Evolutionary conservation across 2,888 invertebrate species (phyloP), one percentile per base, ranked within the genome.

Genomic region (Drosophila nr. fundita): DNA sequence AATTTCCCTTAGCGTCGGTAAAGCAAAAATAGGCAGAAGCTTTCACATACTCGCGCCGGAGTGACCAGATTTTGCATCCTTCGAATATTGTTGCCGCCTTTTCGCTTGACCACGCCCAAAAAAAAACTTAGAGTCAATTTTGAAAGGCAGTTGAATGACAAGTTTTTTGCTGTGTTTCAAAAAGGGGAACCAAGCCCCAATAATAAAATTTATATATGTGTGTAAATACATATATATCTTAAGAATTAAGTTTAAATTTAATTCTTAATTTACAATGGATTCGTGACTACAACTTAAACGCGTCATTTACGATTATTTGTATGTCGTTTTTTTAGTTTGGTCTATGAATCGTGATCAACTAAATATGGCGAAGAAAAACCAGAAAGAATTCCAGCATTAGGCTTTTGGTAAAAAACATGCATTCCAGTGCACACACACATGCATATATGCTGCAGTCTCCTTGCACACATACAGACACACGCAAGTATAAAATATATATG

Each of bases 281-380:
- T 45, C 42, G 45, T 15, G 13, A 24, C 8, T 15, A 24, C 45
- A 45, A 24, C 15, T 45, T 13, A 21, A 45, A 45, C 21, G 42
- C 21, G 13, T 21, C 21, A 13, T 21, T 45, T 45, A 21, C 21
- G 2, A 34, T 36, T 48, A 48, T 29, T 36, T 27, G 18, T 48
- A 18, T 11, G 13, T 21, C 18, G 4, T 50, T 10, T 55, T 34
- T 61, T 30, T 24, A 5, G 5, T 52, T 45, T 45, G 32, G 24
- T 32, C 34, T 60, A 36, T 36, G 36, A 36, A 34, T 15, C 59
- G 59, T 60, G 36, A 49, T 29, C 50, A n/a, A 27, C 27, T 36
- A 29, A 36, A 60, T 60, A 60, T 49, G 10, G 15, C 15, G 15
- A 13, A 15, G 27, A 27, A 34, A 2, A 36, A 27, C 13, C 13